These are phyloP conservation scores for Triplophysa tibetana DNA, from an alignment of 2,113 vertebrate genomes.

Conservation along the genomic window DNA sequence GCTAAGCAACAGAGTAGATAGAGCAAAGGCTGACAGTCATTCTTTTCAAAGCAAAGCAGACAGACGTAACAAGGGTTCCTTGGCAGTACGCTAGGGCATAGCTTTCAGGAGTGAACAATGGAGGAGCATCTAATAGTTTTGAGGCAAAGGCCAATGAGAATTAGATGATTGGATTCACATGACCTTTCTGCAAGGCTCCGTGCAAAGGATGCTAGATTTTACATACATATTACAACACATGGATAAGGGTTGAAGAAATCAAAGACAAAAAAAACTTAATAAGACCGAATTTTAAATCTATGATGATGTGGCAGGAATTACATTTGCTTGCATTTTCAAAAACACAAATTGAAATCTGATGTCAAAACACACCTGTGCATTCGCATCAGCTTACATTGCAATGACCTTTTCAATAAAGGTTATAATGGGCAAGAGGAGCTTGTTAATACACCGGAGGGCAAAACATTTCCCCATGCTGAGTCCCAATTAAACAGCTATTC, in stretches of 20 bases:
- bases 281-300: no score
- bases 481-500: slow-evolving; percentile 31
- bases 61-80: slow-evolving; percentile 7
- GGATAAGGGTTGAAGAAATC: no score
- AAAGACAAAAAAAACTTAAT: no score
- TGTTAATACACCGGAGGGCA: not conserved
- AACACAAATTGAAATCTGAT: not conserved
- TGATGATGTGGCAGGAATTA: no score
- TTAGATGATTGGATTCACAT: slow-evolving; percentile 10
- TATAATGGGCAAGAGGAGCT: slow-evolving; percentile 11
- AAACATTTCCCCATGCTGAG: slow-evolving; percentile 46
- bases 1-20: slow-evolving; percentile 48
- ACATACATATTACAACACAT: not conserved
- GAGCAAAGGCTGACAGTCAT: slow-evolving; percentile 27
- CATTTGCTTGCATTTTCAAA: no score
- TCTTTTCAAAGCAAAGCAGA: slow-evolving; percentile 23
- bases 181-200: not conserved
- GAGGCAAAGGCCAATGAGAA: slow-evolving; percentile 19
- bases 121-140: slow-evolving; percentile 27
- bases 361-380: not conserved
- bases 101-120: slow-evolving; percentile 26
- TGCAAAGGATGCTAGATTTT: not conserved
- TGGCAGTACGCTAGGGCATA: not conserved
- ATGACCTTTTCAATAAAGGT: not conserved
- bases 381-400: not conserved